Conservation (phyloP, 2,113 vertebrate species). For the Chlorodrepanis virens region DNA sequence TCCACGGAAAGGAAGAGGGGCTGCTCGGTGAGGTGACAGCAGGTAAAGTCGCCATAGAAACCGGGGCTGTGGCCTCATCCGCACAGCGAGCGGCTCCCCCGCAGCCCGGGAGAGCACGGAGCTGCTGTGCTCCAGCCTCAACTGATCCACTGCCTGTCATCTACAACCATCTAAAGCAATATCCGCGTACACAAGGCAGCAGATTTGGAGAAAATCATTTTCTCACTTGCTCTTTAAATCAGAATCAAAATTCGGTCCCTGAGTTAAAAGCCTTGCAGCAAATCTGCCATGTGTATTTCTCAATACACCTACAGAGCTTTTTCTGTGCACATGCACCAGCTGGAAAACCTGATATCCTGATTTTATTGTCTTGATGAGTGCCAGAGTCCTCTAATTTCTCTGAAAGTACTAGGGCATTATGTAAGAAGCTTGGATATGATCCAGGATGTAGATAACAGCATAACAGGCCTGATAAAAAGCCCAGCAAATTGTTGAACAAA, state of each 20-base stretch:
- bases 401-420: neutral
- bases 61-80: neutral
- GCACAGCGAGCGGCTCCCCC: neutral
- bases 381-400: neutral
- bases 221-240: neutral
- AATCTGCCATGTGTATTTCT: neutral
- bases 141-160: neutral
- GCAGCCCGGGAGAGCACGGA: neutral
- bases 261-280: neutral
- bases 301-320: neutral
- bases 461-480: neutral
- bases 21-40: neutral
- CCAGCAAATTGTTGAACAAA: neutral
- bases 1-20: neutral
- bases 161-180: neutral
- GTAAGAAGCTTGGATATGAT: neutral
- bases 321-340: neutral
- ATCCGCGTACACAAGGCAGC: fast-evolving
- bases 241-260: neutral
- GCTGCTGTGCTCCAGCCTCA: neutral
- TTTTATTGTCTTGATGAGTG: neutral
- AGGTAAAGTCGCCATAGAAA: slow-evolving; percentile 48
- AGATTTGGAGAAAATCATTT: neutral
- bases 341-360: neutral
- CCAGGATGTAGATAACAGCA: neutral